Conservation (phyloP, 2,797 vertebrate species). For the Falco rusticolus region DNA sequence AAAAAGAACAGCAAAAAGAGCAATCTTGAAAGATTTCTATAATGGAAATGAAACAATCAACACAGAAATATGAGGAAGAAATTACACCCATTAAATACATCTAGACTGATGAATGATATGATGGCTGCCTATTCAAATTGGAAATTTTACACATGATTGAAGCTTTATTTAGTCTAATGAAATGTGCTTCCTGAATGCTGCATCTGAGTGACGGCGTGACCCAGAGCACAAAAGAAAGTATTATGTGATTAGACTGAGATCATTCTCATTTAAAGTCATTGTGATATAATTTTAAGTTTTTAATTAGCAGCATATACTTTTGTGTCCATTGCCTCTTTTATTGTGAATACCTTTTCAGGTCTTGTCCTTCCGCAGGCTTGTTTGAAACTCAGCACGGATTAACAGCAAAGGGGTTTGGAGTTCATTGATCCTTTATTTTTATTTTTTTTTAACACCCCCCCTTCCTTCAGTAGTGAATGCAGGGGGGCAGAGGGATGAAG, state of each 20-base stretch:
- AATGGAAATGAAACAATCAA: conserved; percentile 86
- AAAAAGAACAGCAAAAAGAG: conserved; percentile 72
- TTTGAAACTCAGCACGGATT: conserved; percentile 34
- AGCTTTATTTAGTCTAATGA: conserved; percentile 95
- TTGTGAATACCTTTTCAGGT: conserved; percentile 54
- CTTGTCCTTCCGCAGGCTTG: conserved; percentile 52
- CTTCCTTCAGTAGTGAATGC: neutral
- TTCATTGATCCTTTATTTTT: neutral
- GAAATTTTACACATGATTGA: conserved; percentile 96
- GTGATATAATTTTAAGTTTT: conserved; percentile 79
- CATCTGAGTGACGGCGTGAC: conserved; percentile 87
- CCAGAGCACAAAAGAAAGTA: conserved; percentile 89
- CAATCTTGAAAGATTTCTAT: conserved; percentile 77
- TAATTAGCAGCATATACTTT: conserved; percentile 71
- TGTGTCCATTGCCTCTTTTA: conserved; percentile 51
- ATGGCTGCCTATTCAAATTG: conserved; percentile 89
- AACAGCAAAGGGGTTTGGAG: conserved; percentile 38
- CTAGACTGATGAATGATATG: conserved; percentile 89
- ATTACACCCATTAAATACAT: conserved; percentile 87
- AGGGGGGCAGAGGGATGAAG: neutral
- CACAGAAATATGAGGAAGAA: conserved; percentile 89
- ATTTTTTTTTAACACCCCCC: neutral
- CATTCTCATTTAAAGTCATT: conserved; percentile 87
- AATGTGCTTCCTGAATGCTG: conserved; percentile 92
- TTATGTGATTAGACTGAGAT: conserved; percentile 89